A percentile compares a stretch with the other conserved stretches of the same genome.
Conservation (phyloP, 2,888 invertebrate species). For the Lomographa bimaculata region DNA sequence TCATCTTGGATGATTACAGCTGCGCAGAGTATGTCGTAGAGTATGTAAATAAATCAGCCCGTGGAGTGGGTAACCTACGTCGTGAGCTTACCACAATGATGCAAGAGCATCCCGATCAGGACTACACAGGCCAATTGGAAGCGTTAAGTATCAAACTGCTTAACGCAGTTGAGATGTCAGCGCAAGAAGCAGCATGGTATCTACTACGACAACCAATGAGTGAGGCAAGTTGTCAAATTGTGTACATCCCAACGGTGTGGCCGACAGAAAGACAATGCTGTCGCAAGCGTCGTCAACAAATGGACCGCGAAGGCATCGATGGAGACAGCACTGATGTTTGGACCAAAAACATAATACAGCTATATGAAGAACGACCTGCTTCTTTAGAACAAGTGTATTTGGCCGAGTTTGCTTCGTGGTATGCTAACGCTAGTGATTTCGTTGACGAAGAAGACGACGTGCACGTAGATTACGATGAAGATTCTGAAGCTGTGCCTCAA, state of each 20-base stretch:
- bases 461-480: constrained; percentile 41
- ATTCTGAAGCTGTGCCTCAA: constrained; percentile 36
- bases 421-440: constrained; percentile 43
- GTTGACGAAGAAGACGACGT: constrained; percentile 44
- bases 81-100: constrained; percentile 42
- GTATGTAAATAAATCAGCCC: constrained; percentile 52
- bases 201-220: constrained; percentile 61
- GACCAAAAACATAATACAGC: constrained; percentile 41
- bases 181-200: constrained; percentile 68
- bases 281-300: constrained; percentile 37
- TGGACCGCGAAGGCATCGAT: constrained; percentile 39
- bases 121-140: constrained; percentile 31
- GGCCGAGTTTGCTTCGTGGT: constrained; percentile 43
- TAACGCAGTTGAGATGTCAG: constrained; percentile 53
- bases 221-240: constrained; percentile 38
- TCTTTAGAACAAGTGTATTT: constrained; percentile 35
- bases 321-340: constrained; percentile 41
- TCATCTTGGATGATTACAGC: constrained; percentile 45
- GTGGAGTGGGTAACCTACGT: constrained; percentile 49
- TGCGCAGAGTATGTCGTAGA: constrained; percentile 50
- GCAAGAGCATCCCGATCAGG: constrained; percentile 39
- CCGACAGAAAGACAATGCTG: constrained; percentile 50
- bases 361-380: constrained; percentile 41
- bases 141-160: constrained; percentile 42
- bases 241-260: constrained; percentile 54